phyloP scores from a whole-genome alignment of 2,113 vertebrate species.

The Vidua chalybeata region DNA sequence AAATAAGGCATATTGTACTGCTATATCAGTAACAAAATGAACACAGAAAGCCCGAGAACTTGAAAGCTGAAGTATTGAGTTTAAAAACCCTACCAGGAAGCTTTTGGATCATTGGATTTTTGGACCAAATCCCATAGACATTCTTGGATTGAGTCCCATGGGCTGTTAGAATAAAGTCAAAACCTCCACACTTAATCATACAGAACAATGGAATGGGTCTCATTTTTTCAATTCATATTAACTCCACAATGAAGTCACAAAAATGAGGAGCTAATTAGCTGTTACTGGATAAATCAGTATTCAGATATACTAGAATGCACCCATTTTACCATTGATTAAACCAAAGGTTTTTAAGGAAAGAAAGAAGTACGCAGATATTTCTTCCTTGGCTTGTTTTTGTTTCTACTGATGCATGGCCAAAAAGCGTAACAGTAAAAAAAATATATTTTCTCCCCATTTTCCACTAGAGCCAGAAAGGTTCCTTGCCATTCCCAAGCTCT shows the following conservation, averaged over 20 bases:
- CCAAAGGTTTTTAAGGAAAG: not conserved
- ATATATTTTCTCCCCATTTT: not conserved
- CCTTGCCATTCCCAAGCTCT: not conserved
- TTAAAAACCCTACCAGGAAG: not conserved
- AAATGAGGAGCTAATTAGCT: constrained; percentile 27
- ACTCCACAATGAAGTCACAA: not conserved
- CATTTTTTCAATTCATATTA: constrained; percentile 13
- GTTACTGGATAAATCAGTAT: not conserved
- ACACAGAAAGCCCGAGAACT: not conserved
- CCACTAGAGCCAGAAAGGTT: not conserved
- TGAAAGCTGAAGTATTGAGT: not conserved
- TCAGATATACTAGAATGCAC: not conserved
- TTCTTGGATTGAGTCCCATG: not conserved
- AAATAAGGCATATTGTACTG: not conserved
- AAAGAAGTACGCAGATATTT: not conserved
- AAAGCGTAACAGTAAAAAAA: not conserved
- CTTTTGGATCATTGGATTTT: not conserved
- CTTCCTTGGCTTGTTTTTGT: not conserved
- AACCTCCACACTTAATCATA: not conserved
- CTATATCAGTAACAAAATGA: not conserved
- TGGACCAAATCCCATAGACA: not conserved
- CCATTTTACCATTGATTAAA: not conserved
- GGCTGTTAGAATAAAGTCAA: not conserved
- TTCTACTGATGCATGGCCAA: not conserved
- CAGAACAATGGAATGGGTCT: not conserved